These are phyloP conservation scores for Drosophila buzzatii DNA, from an alignment of 2,888 invertebrate species.

Conservation along the genomic window DNA sequence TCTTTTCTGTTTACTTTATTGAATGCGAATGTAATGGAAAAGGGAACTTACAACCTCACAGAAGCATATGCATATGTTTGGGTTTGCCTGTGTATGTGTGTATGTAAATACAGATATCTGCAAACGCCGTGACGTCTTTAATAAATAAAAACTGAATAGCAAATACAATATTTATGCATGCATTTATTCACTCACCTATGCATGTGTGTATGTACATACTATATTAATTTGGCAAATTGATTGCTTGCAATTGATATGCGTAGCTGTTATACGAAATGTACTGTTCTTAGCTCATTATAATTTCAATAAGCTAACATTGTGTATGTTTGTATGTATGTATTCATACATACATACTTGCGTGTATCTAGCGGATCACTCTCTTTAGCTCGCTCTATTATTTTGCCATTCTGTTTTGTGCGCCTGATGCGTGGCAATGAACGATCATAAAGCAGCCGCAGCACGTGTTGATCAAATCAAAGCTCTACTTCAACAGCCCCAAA, in stretches of 20 bases:
- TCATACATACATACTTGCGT: neutral
- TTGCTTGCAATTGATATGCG: constrained; percentile 75
- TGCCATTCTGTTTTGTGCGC: constrained; percentile 35
- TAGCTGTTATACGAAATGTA: constrained; percentile 48
- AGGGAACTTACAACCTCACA: constrained; percentile 6
- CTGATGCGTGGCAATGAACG: constrained; percentile 69
- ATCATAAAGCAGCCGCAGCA: constrained; percentile 50
- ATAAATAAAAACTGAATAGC: constrained; percentile 45
- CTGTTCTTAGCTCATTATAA: constrained; percentile 64
- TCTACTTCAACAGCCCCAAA: constrained; percentile 8
- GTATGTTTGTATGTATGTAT: neutral
- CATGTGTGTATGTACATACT: constrained; percentile 1
- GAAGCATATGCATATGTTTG: constrained; percentile 2
- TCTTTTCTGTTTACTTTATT: constrained; percentile 37
- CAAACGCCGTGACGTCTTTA: constrained; percentile 23
- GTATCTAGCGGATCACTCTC: constrained; percentile 9
- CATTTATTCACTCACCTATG: neutral
- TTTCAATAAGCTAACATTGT: constrained; percentile 39
- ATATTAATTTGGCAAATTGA: constrained; percentile 60
- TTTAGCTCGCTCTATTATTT: constrained; percentile 17
- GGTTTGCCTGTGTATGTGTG: neutral
- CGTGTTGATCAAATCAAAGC: constrained; percentile 52
- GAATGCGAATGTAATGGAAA: constrained; percentile 29
- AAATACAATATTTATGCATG: constrained; percentile 19
- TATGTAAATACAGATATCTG: constrained; percentile 2